Evolutionary conservation across 2,888 invertebrate genomes (phyloP).

Genomic region (Schizotus pectinicornis): DNA sequence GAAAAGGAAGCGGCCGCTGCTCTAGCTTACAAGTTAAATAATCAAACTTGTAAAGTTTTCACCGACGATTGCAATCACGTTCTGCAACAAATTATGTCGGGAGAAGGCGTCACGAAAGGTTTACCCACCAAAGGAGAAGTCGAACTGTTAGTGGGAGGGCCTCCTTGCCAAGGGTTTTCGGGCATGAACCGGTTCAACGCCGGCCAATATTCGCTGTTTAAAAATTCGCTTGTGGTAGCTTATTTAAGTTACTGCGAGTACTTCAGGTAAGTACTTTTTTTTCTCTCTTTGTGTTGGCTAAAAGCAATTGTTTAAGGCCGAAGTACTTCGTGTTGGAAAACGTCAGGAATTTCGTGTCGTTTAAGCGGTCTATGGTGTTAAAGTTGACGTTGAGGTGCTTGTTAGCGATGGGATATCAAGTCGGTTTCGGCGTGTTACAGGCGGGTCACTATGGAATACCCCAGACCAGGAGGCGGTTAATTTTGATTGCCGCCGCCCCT

Average conservation of each 20-base stretch:
- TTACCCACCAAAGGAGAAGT: constrained; percentile 81
- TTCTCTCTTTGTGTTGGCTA: neutral
- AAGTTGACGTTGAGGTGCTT: constrained; percentile 79
- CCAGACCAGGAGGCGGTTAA: constrained; percentile 75
- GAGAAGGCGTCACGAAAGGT: constrained; percentile 46
- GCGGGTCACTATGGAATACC: constrained; percentile 87
- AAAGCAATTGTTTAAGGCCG: constrained; percentile 58
- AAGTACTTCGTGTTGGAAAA: constrained; percentile 85
- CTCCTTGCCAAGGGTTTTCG: constrained; percentile 89
- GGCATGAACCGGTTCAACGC: constrained; percentile 90
- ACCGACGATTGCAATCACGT: constrained; percentile 82
- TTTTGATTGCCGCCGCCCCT: constrained; percentile 83
- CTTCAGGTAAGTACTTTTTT: constrained; percentile 63
- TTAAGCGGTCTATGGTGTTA: constrained; percentile 80
- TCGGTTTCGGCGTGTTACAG: constrained; percentile 84
- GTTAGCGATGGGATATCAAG: constrained; percentile 85
- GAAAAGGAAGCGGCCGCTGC: constrained; percentile 81
- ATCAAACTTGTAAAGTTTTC: constrained; percentile 75
- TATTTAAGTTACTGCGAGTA: constrained; percentile 86
- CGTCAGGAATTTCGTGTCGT: constrained; percentile 84
- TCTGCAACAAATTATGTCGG: constrained; percentile 71
- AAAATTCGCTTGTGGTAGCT: constrained; percentile 83
- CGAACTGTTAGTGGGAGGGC: constrained; percentile 84
- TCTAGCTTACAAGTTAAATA: constrained; percentile 78
- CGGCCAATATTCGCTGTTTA: constrained; percentile 82